Percentiles rank a stretch among this genome's conserved stretches.
These are phyloP conservation scores for Coleophora deauratella DNA, from an alignment of 2,888 invertebrate genomes.

Conservation along the genomic window DNA sequence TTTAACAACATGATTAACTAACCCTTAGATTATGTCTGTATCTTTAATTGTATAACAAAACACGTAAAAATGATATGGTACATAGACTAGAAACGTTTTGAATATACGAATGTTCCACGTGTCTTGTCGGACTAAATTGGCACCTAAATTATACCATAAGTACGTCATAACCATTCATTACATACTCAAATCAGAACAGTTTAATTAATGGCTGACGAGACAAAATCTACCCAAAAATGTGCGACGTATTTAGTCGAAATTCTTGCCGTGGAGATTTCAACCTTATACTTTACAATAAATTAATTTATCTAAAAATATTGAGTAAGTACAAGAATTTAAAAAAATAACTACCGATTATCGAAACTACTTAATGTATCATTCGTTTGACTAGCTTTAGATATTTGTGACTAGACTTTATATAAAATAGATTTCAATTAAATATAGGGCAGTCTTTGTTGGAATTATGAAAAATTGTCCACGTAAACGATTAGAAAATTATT, in stretches of 20 bases:
- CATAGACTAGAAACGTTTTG: conserved; percentile 49
- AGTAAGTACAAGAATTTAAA: conserved; percentile 20
- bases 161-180: background rate
- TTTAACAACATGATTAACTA: conserved; percentile 69
- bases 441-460: conserved; percentile 73
- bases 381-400: conserved; percentile 60
- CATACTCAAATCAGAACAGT: too few species aligned
- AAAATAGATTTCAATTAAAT: conserved; percentile 72
- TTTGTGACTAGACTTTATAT: conserved; percentile 66
- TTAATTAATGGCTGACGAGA: too few species aligned
- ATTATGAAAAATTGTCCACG: conserved; percentile 63
- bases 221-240: too few species aligned
- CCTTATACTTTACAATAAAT: too few species aligned
- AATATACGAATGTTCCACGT: too few species aligned
- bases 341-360: conserved; percentile 35
- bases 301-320: too few species aligned
- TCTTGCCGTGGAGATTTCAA: too few species aligned
- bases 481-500: conserved; percentile 56
- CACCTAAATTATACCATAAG: too few species aligned
- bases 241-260: too few species aligned
- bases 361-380: conserved; percentile 40
- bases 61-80: conserved; percentile 69
- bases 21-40: conserved; percentile 47
- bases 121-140: too few species aligned
- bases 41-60: conserved; percentile 42